Percentiles rank a stretch among this genome's conserved stretches.
These are phyloP conservation scores for Melanotaenia parkinsoni DNA, from an alignment of 2,797 vertebrate species.

Conservation along the genomic window DNA sequence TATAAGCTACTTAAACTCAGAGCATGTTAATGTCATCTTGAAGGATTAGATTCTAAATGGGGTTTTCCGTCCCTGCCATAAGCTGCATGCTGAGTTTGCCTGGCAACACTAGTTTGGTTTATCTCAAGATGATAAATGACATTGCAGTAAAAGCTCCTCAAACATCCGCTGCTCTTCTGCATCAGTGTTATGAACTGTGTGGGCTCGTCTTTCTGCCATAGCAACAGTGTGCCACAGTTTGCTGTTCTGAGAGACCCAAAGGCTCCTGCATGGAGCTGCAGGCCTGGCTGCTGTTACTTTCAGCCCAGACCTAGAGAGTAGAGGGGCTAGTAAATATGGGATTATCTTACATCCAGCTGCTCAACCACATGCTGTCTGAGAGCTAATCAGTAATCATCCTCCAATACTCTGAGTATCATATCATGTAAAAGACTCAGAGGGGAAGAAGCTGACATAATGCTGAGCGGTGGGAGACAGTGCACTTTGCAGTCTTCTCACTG, in stretches of 20 bases:
- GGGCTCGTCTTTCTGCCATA: conserved; percentile 16
- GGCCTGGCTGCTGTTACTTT: conserved; percentile 8
- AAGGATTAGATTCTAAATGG: conserved; percentile 85
- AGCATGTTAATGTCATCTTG: conserved; percentile 84
- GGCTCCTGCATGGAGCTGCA: background rate
- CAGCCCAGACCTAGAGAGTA: conserved; percentile 19
- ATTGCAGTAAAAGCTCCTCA: conserved; percentile 45
- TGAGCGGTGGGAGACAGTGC: conserved; percentile 22
- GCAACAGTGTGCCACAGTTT: conserved; percentile 22
- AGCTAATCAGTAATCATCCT: conserved; percentile 62
- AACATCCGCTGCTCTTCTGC: conserved; percentile 47
- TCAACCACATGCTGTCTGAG: conserved; percentile 51
- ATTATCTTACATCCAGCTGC: conserved; percentile 63
- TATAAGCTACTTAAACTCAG: conserved; percentile 85
- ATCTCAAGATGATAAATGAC: conserved; percentile 65
- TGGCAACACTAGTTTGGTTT: conserved; percentile 75
- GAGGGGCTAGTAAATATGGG: conserved; percentile 47
- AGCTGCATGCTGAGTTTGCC: conserved; percentile 69
- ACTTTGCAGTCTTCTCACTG: conserved; percentile 19
- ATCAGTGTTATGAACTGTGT: conserved; percentile 38
- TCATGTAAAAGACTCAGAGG: conserved; percentile 38
- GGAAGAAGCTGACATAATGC: conserved; percentile 18
- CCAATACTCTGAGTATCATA: conserved; percentile 36
- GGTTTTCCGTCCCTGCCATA: conserved; percentile 74
- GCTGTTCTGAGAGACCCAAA: conserved; percentile 23